Conservation (phyloP, 2,113 vertebrate species). For the Phyllostomus discolor region DNA sequence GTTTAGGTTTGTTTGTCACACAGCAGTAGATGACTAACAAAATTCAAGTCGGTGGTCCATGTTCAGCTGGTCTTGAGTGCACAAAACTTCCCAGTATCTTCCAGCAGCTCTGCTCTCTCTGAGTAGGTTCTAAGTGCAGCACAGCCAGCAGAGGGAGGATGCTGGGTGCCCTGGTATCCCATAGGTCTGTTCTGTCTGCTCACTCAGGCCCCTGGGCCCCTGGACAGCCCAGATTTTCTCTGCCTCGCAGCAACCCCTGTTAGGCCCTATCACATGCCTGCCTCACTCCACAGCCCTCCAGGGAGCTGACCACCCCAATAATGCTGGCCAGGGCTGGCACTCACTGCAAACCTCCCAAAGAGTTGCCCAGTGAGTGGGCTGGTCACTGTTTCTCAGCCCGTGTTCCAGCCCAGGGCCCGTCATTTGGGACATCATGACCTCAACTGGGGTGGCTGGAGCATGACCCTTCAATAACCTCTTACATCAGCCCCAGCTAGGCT, state of each 20-base stretch:
- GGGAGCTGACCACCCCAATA: background rate
- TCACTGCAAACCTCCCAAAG: background rate
- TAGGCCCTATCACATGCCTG: background rate
- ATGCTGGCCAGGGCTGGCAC: background rate
- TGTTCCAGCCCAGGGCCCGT: background rate
- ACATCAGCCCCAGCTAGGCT: background rate
- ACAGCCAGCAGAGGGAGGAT: background rate
- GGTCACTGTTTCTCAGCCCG: background rate
- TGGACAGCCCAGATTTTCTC: background rate
- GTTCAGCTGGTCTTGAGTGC: background rate
- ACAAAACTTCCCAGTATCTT: background rate
- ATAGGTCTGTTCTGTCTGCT: background rate
- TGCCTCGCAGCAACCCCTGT: fast-evolving
- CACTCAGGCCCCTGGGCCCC: background rate
- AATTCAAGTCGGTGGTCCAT: fast-evolving
- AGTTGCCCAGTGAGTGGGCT: too few species aligned
- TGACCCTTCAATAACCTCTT: background rate
- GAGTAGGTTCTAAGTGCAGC: background rate
- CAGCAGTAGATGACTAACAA: background rate
- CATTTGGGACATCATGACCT: background rate
- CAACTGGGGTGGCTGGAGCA: background rate
- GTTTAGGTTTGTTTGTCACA: background rate
- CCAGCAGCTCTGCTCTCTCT: background rate
- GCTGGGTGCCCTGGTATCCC: background rate
- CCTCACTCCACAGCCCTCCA: background rate